Evolutionary conservation across 2,113 vertebrate species (phyloP).

Genomic region (Kryptolebias marmoratus): DNA sequence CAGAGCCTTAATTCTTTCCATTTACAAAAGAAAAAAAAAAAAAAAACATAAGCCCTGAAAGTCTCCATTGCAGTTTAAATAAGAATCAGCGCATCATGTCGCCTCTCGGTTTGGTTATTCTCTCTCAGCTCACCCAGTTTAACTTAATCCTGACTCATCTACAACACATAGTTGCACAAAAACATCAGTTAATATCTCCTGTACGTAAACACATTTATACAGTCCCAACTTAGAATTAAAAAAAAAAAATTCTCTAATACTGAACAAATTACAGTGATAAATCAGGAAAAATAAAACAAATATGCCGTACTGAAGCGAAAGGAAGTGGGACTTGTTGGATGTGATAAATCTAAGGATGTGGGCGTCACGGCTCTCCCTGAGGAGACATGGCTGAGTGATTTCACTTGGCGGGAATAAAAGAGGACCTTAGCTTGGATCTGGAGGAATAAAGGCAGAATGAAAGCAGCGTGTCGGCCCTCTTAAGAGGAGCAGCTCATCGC

Average conservation of each 20-base stretch:
- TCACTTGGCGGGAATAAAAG: conserved; percentile 44
- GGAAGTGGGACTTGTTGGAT: conserved; percentile 3
- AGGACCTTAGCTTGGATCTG: conserved; percentile 56
- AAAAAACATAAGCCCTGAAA: conserved; percentile 62
- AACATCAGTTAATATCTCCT: conserved; percentile 36
- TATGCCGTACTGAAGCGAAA: conserved; percentile 25
- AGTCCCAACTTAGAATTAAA: conserved; percentile 46
- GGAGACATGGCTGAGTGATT: conserved; percentile 64
- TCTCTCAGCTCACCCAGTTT: conserved; percentile 50
- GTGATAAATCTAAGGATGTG: conserved; percentile 17
- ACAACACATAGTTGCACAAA: conserved; percentile 49
- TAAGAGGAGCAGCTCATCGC: conserved; percentile 45
- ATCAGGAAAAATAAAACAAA: conserved; percentile 24
- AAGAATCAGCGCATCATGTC: conserved; percentile 65
- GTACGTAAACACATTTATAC: conserved; percentile 43
- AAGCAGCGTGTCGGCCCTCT: conserved; percentile 63
- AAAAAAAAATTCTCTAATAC: conserved; percentile 12
- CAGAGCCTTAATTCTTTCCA: conserved; percentile 63
- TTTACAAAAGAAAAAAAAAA: conserved; percentile 66
- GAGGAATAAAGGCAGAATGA: conserved; percentile 64
- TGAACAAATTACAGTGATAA: conserved; percentile 42
- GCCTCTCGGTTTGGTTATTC: conserved; percentile 63
- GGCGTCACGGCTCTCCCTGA: conserved; percentile 62
- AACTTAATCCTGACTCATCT: conserved; percentile 51
- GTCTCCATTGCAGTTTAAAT: conserved; percentile 71